A percentile compares a stretch with the other conserved stretches of the same genome.
Evolutionary conservation across 2,797 vertebrate genomes (phyloP).

Genomic region (Ispidina lecontei): DNA sequence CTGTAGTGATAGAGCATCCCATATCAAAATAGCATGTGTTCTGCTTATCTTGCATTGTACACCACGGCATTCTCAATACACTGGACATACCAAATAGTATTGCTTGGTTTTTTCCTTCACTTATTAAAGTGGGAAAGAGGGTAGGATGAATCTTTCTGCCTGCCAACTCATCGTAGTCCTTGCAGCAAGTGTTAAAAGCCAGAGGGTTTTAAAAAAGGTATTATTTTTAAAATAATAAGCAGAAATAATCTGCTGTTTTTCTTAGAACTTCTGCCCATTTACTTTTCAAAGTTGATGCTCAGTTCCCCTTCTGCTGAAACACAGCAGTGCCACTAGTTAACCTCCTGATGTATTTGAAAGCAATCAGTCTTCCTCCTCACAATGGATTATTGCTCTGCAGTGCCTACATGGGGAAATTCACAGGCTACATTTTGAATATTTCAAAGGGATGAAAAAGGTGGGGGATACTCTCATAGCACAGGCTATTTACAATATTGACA

Average conservation of each 20-base stretch:
- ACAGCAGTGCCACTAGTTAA: background rate
- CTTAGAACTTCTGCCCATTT: background rate
- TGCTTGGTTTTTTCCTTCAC: background rate
- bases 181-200: background rate
- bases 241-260: background rate
- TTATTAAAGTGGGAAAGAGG: background rate
- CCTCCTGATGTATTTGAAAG: background rate
- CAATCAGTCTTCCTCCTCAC: background rate
- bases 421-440: background rate
- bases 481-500: too few relatives aligned
- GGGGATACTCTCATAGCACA: background rate
- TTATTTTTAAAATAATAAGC: too few relatives aligned
- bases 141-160: background rate
- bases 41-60: slow-evolving; percentile 39
- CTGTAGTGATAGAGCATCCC: slow-evolving; percentile 1
- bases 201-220: too few relatives aligned
- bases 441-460: background rate
- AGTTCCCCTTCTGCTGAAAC: background rate
- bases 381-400: background rate
- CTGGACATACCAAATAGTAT: background rate
- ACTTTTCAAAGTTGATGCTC: background rate
- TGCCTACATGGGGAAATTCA: background rate
- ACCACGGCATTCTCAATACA: background rate
- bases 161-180: background rate
- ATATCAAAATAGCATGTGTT: slow-evolving; percentile 23